phyloP scores from a whole-genome alignment of 2,888 invertebrate genomes.

The Phortica okadai region DNA sequence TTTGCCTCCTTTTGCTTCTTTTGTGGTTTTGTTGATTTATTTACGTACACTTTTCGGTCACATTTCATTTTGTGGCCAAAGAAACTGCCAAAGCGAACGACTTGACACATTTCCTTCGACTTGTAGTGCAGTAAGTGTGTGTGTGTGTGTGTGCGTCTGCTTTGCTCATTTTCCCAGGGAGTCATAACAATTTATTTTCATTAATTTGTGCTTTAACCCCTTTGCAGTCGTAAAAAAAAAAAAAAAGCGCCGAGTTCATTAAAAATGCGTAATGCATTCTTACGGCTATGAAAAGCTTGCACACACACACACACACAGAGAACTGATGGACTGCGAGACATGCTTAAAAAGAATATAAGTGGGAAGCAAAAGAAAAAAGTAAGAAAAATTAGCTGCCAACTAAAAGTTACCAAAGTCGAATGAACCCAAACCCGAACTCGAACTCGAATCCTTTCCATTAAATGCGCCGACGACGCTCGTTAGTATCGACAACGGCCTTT shows the following conservation, averaged over 20 bases:
- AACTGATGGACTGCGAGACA: not conserved
- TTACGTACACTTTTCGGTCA: not conserved
- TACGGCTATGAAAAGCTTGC: not conserved
- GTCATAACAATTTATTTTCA: constrained; percentile 73
- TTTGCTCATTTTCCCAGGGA: not conserved
- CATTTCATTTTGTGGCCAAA: not conserved
- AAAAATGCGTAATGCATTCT: constrained; percentile 61
- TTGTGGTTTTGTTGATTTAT: not conserved
- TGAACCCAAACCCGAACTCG: constrained; percentile 54
- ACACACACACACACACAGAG: too few species aligned
- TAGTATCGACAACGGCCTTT: not conserved
- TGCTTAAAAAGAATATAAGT: not conserved
- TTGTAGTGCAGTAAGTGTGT: not conserved
- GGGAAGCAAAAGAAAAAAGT: constrained; percentile 35
- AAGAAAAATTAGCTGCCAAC: constrained; percentile 55
- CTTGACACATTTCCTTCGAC: constrained; percentile 19
- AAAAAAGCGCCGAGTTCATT: constrained; percentile 56
- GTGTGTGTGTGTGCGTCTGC: constrained; percentile 4
- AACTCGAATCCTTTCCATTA: constrained; percentile 30
- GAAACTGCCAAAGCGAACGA: not conserved
- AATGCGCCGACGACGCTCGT: not conserved
- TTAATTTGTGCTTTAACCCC: constrained; percentile 72
- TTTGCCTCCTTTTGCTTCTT: not conserved
- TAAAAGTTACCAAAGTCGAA: constrained; percentile 53
- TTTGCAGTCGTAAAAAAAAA: constrained; percentile 29